Evolutionary conservation across 2,888 invertebrate species (phyloP).

Genomic region (Zootermopsis nevadensis): DNA sequence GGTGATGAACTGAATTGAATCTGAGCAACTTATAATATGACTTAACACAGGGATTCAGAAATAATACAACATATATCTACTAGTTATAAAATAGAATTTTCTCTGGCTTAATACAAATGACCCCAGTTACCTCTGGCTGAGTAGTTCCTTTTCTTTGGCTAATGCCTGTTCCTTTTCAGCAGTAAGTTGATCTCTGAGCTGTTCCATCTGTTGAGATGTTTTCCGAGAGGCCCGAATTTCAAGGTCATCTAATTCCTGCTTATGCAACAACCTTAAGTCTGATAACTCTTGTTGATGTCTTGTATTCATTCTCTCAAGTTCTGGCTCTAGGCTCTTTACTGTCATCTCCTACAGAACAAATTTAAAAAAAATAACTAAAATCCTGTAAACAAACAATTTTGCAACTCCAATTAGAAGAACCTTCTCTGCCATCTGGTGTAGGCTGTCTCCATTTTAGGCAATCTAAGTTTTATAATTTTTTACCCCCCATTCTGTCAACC

Average conservation of each 20-base stretch:
- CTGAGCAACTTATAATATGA: too few relatives aligned
- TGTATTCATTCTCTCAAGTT: slow-evolving; percentile 81
- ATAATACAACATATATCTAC: neutral
- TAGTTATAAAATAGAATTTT: neutral
- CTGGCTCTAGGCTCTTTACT: slow-evolving; percentile 87
- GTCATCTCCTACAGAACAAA: slow-evolving; percentile 75
- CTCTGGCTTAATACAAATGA: too few relatives aligned
- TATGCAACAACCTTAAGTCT: slow-evolving; percentile 75
- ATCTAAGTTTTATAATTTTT: too few relatives aligned
- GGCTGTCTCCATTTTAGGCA: too few relatives aligned
- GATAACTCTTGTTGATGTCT: slow-evolving; percentile 76
- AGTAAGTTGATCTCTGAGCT: slow-evolving; percentile 70
- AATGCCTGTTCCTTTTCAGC: slow-evolving; percentile 73
- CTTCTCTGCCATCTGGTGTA: too few relatives aligned
- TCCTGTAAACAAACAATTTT: too few relatives aligned
- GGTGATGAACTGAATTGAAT: too few relatives aligned
- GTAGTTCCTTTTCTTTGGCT: slow-evolving; percentile 70
- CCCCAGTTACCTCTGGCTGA: slow-evolving; percentile 66
- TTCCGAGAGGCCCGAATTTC: slow-evolving; percentile 71
- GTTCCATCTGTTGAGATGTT: slow-evolving; percentile 71
- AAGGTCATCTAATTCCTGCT: slow-evolving; percentile 74
- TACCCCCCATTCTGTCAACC: too few relatives aligned
- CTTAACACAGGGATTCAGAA: neutral
- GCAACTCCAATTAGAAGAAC: too few relatives aligned
- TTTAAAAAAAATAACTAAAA: neutral